A percentile compares a stretch with the other conserved stretches of the same genome.
phyloP scores from a whole-genome alignment of 1,140 invertebrate species.

The Chironomus tepperi region DNA sequence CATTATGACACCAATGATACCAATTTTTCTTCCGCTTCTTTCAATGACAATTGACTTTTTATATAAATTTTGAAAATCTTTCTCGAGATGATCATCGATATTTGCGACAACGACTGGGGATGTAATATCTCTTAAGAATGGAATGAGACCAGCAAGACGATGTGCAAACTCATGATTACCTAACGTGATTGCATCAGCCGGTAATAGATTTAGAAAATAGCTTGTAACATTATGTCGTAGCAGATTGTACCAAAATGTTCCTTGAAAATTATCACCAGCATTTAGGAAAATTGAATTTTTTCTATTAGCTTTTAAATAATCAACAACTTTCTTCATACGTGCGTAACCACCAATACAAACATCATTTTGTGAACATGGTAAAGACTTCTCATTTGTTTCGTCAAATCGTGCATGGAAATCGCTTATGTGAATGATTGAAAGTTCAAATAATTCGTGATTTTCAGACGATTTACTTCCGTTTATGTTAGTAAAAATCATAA shows the following conservation, averaged over 20 bases:
- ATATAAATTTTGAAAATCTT: slow-evolving; percentile 50
- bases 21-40: slow-evolving; percentile 56
- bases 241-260: slow-evolving; percentile 75
- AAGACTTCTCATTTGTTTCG: slow-evolving; percentile 50
- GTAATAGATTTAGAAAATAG: slow-evolving; percentile 65
- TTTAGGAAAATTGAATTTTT: slow-evolving; percentile 62
- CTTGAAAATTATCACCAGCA: slow-evolving; percentile 79
- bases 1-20: slow-evolving; percentile 67
- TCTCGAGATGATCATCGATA: slow-evolving; percentile 62
- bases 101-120: slow-evolving; percentile 65
- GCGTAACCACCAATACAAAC: slow-evolving; percentile 64
- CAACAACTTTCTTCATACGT: slow-evolving; percentile 51
- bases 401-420: slow-evolving; percentile 77
- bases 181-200: slow-evolving; percentile 65
- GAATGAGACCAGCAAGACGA: slow-evolving; percentile 57
- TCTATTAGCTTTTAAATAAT: slow-evolving; percentile 44
- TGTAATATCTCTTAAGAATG: slow-evolving; percentile 53
- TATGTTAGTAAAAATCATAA: background rate
- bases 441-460: slow-evolving; percentile 44
- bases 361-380: slow-evolving; percentile 45
- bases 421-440: slow-evolving; percentile 70
- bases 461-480: background rate
- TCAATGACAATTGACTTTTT: slow-evolving; percentile 51
- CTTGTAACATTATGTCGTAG: slow-evolving; percentile 64
- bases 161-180: slow-evolving; percentile 89